Percentiles rank a stretch among this genome's conserved stretches.
Conservation (phyloP, 2,113 vertebrate genomes). For the Hippotragus niger region DNA sequence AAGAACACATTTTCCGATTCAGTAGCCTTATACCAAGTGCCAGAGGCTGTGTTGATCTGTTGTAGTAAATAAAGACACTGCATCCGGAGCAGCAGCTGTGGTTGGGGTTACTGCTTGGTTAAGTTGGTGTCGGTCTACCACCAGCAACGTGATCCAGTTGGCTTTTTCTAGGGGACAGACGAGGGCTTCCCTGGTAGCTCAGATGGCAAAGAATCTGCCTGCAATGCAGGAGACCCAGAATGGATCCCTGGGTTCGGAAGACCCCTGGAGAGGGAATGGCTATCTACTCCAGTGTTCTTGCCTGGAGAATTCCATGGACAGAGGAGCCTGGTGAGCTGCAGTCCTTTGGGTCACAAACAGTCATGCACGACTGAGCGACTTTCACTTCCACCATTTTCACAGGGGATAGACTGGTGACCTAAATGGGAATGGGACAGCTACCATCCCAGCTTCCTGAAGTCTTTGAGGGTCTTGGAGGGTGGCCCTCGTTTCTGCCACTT, state of each 20-base stretch:
- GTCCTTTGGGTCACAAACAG: neutral
- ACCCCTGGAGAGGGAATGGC: neutral
- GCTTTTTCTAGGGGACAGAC: neutral
- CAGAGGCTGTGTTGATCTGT: neutral
- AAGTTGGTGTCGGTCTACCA: neutral
- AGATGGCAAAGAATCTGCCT: neutral
- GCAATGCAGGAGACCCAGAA: neutral
- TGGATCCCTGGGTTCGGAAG: neutral
- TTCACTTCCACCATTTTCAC: neutral
- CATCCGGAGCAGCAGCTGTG: neutral
- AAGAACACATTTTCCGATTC: slow-evolving; percentile 17
- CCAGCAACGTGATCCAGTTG: too few species aligned
- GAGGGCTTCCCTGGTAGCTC: neutral
- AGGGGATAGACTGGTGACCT: neutral
- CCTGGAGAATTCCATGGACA: neutral
- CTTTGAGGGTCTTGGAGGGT: neutral
- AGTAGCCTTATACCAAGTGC: neutral
- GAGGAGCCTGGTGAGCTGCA: neutral
- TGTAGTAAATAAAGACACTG: neutral
- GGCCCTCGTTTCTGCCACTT: neutral
- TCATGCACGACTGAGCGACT: neutral
- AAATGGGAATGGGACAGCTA: neutral
- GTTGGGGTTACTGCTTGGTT: neutral
- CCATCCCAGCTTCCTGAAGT: neutral
- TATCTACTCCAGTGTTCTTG: neutral